Evolutionary conservation across 1,140 invertebrate species (phyloP), one percentile per base, ranked within the genome.

Genomic region (Cotesia vestalis): DNA sequence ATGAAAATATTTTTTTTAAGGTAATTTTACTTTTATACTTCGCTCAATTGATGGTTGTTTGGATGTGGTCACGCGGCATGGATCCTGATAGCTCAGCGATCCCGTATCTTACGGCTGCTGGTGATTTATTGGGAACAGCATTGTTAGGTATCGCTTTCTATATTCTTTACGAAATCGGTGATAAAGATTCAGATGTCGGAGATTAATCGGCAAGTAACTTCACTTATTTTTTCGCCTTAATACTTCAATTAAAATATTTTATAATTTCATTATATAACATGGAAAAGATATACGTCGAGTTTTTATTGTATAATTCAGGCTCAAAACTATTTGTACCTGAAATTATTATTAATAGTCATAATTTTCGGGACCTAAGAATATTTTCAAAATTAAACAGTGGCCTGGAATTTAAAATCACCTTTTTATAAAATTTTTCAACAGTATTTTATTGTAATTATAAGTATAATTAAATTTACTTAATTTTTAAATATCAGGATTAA

Each of bases 81-180:
- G 96, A 99, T 86, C 97, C 97, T 14, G 97, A 99, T 84, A 98
- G 96, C 85, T 94, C 95, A 14, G 95, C 96, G 12, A 98, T 99
- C 81, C 97, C 97, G 12, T 97, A 98, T 82, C 87, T 98, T 62
- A 98, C 97, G 1, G 95, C 96, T 1, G 84, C 96, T 1, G 96
- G 96, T 27, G 97, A 99, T 87, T 90, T 98, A 27, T 85, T 98
- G 12, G 97, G 97, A 35, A 98, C 95, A 17, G 91, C 91, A 14
- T 88, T 98, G 34, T 88, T 98, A n/a, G 93, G 94, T 67, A 83
- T 94, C 34, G 94, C 94, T 69, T 98, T 97, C 82, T 88, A 91
- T 66, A 84, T 94, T 72, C 88, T 95, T 8, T 91, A 89, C 75
- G 79, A 89, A 4, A 87, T 93, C 72, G 91, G 91, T 40, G 91